These are phyloP conservation scores for Drosophila limbata DNA, from an alignment of 2,888 invertebrate genomes.

Conservation along the genomic window DNA sequence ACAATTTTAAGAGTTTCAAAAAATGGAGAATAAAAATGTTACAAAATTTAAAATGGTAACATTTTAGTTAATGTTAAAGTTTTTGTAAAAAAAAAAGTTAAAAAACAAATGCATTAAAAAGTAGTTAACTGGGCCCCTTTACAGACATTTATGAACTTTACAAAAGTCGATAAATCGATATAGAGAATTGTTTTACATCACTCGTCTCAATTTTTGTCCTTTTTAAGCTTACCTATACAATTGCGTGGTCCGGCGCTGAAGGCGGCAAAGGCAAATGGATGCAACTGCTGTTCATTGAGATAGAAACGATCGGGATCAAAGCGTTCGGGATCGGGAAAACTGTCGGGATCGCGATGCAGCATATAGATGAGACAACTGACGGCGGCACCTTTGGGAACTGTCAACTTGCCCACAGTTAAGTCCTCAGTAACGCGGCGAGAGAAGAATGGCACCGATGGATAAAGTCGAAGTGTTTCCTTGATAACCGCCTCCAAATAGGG, in stretches of 20 bases:
- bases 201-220: not conserved
- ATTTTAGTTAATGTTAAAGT: too few species aligned
- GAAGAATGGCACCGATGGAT: conserved; percentile 86
- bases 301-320: conserved; percentile 84
- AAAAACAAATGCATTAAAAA: too few species aligned
- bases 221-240: conserved; percentile 75
- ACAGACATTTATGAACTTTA: too few species aligned
- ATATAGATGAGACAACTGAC: conserved; percentile 85
- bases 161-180: too few species aligned
- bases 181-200: too few species aligned
- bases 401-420: conserved; percentile 83
- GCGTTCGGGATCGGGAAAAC: conserved; percentile 86
- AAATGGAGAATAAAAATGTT: too few species aligned
- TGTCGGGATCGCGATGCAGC: conserved; percentile 85
- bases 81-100: too few species aligned
- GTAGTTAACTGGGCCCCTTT: too few species aligned
- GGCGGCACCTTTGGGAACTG: conserved; percentile 85
- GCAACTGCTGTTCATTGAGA: conserved; percentile 69
- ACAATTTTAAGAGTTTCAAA: too few species aligned
- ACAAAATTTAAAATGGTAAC: too few species aligned
- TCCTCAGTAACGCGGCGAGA: conserved; percentile 86
- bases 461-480: conserved; percentile 87
- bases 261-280: conserved; percentile 83
- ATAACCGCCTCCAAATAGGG: conserved; percentile 87
- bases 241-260: conserved; percentile 84